phyloP scores from a whole-genome alignment of 2,113 vertebrate species.

The Vicugna pacos region DNA sequence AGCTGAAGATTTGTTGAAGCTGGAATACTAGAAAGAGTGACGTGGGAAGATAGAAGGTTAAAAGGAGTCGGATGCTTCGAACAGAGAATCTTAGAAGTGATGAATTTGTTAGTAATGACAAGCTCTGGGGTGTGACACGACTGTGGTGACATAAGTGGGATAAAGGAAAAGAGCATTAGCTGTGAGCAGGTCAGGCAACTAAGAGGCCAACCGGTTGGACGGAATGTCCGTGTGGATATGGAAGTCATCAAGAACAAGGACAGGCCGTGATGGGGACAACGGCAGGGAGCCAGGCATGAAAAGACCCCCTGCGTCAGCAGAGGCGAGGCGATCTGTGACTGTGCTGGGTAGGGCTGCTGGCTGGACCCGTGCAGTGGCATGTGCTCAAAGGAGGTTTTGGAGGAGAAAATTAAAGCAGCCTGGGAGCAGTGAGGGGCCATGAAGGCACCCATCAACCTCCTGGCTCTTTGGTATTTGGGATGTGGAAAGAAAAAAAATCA shows the following conservation, averaged over 20 bases:
- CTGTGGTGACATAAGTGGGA: neutral
- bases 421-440: neutral
- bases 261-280: neutral
- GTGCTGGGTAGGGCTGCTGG: neutral
- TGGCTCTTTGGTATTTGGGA: neutral
- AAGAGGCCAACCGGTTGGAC: neutral
- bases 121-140: neutral
- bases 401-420: neutral
- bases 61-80: neutral
- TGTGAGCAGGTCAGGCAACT: neutral
- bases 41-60: neutral
- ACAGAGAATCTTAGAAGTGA: neutral
- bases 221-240: neutral
- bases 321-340: neutral
- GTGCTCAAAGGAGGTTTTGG: neutral
- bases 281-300: neutral
- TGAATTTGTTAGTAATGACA: neutral
- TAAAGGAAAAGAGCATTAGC: neutral
- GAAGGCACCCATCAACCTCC: neutral
- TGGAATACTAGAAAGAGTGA: neutral
- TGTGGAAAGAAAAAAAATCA: neutral
- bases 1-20: neutral
- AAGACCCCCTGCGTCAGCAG: neutral
- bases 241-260: neutral
- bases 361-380: fast-evolving